Evolutionary conservation across 2,888 invertebrate genomes (phyloP).

Genomic region (Coenonympha arcania): DNA sequence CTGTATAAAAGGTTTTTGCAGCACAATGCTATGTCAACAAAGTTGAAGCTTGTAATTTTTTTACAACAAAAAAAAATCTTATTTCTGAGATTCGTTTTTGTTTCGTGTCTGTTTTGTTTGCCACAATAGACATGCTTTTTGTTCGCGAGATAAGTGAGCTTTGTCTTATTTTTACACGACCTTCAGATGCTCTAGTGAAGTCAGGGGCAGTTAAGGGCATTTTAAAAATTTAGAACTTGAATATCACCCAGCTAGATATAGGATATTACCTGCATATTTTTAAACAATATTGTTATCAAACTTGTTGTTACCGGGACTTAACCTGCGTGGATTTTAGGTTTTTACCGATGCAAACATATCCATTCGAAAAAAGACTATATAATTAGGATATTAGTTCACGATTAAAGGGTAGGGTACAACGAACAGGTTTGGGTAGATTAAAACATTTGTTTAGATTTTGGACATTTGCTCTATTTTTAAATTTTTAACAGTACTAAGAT

Average conservation of each 20-base stretch:
- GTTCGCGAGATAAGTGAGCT: slow-evolving; percentile 21
- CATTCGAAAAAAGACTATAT: too few relatives aligned
- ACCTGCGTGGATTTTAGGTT: too few relatives aligned
- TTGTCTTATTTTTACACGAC: slow-evolving; percentile 25
- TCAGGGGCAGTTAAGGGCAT: slow-evolving; percentile 19
- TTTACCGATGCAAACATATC: too few relatives aligned
- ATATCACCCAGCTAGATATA: background rate
- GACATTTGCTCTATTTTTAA: too few relatives aligned
- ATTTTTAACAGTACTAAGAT: too few relatives aligned
- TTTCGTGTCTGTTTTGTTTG: slow-evolving; percentile 19
- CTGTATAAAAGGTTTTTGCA: background rate
- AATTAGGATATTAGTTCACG: too few relatives aligned
- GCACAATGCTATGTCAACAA: slow-evolving; percentile 9
- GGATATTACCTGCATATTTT: background rate
- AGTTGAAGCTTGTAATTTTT: slow-evolving; percentile 1
- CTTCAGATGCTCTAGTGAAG: slow-evolving; percentile 6
- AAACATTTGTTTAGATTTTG: too few relatives aligned
- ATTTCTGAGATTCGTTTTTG: slow-evolving; percentile 15
- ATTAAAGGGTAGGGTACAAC: too few relatives aligned
- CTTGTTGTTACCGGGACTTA: too few relatives aligned
- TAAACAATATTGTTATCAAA: background rate
- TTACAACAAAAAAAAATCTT: background rate
- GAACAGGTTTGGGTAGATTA: too few relatives aligned
- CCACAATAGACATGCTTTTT: slow-evolving; percentile 21
- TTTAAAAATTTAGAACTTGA: slow-evolving; percentile 20